These are phyloP conservation scores for Sinohyriopsis cumingii DNA, from an alignment of 2,888 invertebrate genomes.

Conservation along the genomic window DNA sequence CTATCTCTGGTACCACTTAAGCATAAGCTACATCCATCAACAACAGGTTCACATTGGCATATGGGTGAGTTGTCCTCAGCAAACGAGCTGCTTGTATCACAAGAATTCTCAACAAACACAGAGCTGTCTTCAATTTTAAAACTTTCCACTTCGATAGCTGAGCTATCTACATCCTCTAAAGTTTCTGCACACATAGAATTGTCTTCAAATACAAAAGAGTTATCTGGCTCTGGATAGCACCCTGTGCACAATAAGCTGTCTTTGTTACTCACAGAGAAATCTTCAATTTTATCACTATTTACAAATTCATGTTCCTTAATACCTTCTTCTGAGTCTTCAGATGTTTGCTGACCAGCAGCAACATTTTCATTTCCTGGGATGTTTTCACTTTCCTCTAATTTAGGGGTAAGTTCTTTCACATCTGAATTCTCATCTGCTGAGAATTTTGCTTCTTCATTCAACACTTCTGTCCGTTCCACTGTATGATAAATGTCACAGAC, in stretches of 20 bases:
- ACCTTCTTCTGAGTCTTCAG: conserved; percentile 14
- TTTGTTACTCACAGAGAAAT: background rate
- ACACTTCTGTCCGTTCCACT: too few species aligned
- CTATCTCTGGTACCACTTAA: too few species aligned
- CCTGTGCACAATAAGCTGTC: background rate
- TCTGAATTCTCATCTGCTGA: too few species aligned
- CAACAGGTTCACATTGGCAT: too few species aligned
- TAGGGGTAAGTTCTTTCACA: too few species aligned
- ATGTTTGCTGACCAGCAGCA: background rate
- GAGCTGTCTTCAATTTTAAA: background rate
- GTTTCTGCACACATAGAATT: background rate
- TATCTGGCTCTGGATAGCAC: background rate
- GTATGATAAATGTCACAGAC: too few species aligned
- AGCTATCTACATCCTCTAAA: background rate
- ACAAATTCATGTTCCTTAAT: background rate
- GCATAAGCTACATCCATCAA: too few species aligned
- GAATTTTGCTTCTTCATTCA: too few species aligned
- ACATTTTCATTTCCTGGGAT: too few species aligned
- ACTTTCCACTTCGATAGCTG: background rate
- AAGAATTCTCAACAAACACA: background rate
- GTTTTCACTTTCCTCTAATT: too few species aligned
- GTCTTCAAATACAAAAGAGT: background rate
- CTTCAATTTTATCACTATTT: conserved; percentile 4
- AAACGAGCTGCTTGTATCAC: too few species aligned
- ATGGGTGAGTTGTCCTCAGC: too few species aligned